These are phyloP conservation scores for Ellobium chinense DNA, from an alignment of 2,888 invertebrate genomes.

Conservation along the genomic window DNA sequence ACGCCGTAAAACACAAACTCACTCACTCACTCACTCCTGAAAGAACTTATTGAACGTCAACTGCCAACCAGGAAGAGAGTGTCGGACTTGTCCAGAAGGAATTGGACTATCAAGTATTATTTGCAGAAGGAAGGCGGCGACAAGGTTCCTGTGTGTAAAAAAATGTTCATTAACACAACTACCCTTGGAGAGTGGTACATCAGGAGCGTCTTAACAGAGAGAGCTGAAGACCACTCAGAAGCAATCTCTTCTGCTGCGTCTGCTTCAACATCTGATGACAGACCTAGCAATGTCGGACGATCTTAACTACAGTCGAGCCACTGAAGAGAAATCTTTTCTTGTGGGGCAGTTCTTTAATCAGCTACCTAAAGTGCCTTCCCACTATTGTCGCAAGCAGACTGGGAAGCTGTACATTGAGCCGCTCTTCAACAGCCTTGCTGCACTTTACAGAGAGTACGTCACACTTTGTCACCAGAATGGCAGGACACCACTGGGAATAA, in stretches of 20 bases:
- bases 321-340: not conserved
- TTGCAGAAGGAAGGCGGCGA: not conserved
- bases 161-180: not conserved
- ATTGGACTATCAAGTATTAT: not conserved
- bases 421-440: not conserved
- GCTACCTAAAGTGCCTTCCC: conserved; percentile 20
- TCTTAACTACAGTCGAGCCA: not conserved
- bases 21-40: too few relatives aligned
- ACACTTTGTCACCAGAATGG: not conserved
- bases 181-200: not conserved
- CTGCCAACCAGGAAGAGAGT: not conserved
- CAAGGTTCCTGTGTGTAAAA: not conserved
- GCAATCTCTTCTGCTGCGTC: not conserved
- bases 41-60: not conserved
- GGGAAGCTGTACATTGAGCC: conserved; percentile 4
- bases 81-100: not conserved
- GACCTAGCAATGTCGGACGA: not conserved
- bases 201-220: not conserved
- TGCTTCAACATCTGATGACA: not conserved
- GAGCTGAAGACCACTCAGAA: not conserved
- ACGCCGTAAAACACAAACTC: too few relatives aligned
- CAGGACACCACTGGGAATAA: not conserved
- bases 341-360: not conserved
- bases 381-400: conserved; percentile 7
- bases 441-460: not conserved